phyloP scores from a whole-genome alignment of 1,140 invertebrate species.

The Bombus balteatus region DNA sequence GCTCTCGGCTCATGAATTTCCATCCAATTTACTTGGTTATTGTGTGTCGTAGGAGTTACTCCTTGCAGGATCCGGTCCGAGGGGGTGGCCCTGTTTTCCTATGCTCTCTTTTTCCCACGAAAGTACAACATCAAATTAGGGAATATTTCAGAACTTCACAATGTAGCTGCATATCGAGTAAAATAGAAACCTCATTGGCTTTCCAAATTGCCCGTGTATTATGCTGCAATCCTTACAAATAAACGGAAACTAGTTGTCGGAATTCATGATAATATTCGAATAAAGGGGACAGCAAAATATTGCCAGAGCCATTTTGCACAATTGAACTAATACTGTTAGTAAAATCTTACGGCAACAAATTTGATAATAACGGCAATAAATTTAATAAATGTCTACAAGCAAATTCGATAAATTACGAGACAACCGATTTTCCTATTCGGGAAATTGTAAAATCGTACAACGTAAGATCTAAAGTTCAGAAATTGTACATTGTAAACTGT shows the following conservation, averaged over 20 bases:
- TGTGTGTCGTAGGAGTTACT: constrained; percentile 23
- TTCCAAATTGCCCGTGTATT: neutral
- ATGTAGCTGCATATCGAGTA: neutral
- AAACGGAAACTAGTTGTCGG: neutral
- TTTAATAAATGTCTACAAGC: no score
- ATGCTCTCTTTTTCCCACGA: neutral
- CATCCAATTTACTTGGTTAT: constrained; percentile 50
- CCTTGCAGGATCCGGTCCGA: neutral
- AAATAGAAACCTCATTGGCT: neutral
- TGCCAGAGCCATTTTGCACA: no score
- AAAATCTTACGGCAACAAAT: no score
- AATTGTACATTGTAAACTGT: no score
- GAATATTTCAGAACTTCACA: constrained; percentile 1
- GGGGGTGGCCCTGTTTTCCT: neutral
- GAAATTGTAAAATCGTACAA: no score
- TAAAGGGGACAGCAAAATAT: no score
- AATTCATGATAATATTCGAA: neutral
- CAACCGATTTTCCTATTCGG: no score
- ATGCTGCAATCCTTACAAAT: neutral
- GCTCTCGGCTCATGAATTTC: constrained; percentile 35
- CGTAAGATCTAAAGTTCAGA: no score
- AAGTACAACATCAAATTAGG: constrained; percentile 5
- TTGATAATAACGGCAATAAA: no score
- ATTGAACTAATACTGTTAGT: no score
- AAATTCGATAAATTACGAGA: no score